These are phyloP conservation scores for Chelonus insularis DNA, from an alignment of 1,140 invertebrate genomes.

Conservation along the genomic window DNA sequence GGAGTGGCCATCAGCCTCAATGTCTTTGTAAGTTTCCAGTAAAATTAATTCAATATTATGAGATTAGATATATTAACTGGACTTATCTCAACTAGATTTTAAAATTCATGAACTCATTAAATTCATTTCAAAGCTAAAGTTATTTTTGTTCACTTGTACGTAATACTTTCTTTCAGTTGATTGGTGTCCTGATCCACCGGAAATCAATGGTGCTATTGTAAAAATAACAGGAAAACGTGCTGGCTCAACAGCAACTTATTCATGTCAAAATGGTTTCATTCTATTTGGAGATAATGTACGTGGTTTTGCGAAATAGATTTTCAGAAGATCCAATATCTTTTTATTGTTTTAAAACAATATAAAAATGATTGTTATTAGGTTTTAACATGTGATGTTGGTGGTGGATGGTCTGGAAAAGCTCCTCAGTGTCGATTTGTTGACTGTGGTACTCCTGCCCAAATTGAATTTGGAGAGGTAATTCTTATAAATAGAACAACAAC, in stretches of 20 bases:
- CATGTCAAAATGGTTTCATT: constrained; percentile 82
- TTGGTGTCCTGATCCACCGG: constrained; percentile 80
- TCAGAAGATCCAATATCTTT: too few relatives aligned
- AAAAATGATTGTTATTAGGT: constrained; percentile 59
- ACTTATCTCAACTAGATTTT: too few relatives aligned
- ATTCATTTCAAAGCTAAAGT: too few relatives aligned
- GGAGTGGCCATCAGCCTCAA: constrained; percentile 77
- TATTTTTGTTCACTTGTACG: too few relatives aligned
- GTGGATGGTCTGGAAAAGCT: constrained; percentile 77
- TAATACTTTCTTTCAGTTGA: too few relatives aligned
- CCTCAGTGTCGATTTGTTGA: constrained; percentile 85
- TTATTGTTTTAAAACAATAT: too few relatives aligned
- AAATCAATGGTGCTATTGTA: constrained; percentile 74
- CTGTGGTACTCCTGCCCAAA: constrained; percentile 79
- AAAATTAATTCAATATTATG: too few relatives aligned
- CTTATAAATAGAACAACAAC: constrained; percentile 80
- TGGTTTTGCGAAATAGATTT: background rate
- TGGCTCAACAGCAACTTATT: constrained; percentile 77
- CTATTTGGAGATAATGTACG: constrained; percentile 76
- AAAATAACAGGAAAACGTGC: constrained; percentile 70
- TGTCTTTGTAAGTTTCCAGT: constrained; percentile 73
- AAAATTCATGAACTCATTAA: too few relatives aligned
- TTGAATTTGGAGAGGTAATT: constrained; percentile 73
- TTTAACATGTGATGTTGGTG: constrained; percentile 78
- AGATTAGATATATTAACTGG: too few relatives aligned